Percentiles rank a stretch among this genome's conserved stretches.
These are phyloP conservation scores for Apocheima hispidaria DNA, from an alignment of 2,888 invertebrate genomes.

Conservation along the genomic window DNA sequence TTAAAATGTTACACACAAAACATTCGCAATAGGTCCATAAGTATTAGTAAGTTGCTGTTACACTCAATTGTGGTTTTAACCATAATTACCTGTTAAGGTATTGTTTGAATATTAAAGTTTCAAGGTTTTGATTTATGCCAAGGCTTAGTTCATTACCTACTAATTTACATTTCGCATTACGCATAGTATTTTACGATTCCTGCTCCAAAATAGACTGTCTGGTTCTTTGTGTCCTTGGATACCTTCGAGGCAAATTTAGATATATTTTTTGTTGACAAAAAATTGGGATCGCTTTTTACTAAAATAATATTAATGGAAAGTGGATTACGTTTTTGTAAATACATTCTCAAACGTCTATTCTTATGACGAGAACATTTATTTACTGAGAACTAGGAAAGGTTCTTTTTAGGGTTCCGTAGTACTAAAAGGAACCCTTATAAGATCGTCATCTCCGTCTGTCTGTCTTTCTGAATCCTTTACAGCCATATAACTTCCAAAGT, in stretches of 20 bases:
- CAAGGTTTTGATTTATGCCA: slow-evolving; percentile 6
- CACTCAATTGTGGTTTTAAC: neutral
- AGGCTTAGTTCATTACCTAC: slow-evolving; percentile 11
- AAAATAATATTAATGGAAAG: neutral
- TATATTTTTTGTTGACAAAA: neutral
- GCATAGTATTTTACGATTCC: neutral
- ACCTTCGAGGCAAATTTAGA: neutral
- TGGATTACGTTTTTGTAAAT: neutral
- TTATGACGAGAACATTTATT: neutral
- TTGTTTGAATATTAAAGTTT: slow-evolving; percentile 2
- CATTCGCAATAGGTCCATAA: neutral
- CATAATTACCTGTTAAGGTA: neutral
- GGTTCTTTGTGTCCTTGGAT: neutral
- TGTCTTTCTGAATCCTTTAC: too few relatives aligned
- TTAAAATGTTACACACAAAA: neutral
- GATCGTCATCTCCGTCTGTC: too few relatives aligned
- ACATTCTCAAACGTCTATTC: neutral
- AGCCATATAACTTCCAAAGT: too few relatives aligned
- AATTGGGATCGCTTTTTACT: too few relatives aligned
- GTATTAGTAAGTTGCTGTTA: neutral
- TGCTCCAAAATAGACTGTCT: slow-evolving; percentile 1
- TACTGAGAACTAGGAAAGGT: neutral
- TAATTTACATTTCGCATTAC: slow-evolving; percentile 19
- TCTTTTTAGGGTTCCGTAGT: too few relatives aligned
- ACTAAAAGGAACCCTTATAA: too few relatives aligned